Evolutionary conservation across 2,113 vertebrate species (phyloP).

Genomic region (Anolis carolinensis): DNA sequence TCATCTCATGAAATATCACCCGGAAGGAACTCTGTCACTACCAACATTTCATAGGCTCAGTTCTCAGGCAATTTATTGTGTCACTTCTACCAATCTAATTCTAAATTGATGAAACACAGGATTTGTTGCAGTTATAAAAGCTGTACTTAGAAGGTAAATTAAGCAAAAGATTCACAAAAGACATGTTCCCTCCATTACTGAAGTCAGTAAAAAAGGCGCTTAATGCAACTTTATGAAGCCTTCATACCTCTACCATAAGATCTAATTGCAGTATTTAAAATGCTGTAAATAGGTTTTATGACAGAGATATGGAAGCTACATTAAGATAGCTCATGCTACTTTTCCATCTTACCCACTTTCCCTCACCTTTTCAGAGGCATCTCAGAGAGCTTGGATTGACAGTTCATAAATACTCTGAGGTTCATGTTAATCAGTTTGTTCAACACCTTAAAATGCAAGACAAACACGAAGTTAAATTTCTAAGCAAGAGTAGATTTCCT

Average conservation of each 20-base stretch:
- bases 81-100: neutral
- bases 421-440: slow-evolving; percentile 94
- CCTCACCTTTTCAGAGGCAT: slow-evolving; percentile 97
- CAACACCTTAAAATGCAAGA: slow-evolving; percentile 82
- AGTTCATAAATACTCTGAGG: slow-evolving; percentile 96
- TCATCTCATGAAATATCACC: neutral
- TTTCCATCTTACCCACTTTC: neutral
- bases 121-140: neutral
- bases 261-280: too few species aligned
- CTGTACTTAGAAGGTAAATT: neutral
- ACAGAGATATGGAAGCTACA: neutral
- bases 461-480: slow-evolving; percentile 39
- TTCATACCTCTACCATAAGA: too few species aligned
- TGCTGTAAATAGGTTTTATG: too few species aligned
- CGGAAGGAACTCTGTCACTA: neutral
- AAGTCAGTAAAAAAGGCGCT: neutral
- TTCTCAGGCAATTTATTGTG: neutral
- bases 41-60: too few species aligned
- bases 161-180: neutral
- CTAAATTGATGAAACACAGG: neutral
- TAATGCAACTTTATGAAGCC: neutral
- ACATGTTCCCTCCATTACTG: neutral
- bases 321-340: neutral
- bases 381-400: slow-evolving; percentile 96
- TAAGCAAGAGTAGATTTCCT: neutral